phyloP scores from a whole-genome alignment of 1,140 invertebrate species.

The Cephus cinctus region DNA sequence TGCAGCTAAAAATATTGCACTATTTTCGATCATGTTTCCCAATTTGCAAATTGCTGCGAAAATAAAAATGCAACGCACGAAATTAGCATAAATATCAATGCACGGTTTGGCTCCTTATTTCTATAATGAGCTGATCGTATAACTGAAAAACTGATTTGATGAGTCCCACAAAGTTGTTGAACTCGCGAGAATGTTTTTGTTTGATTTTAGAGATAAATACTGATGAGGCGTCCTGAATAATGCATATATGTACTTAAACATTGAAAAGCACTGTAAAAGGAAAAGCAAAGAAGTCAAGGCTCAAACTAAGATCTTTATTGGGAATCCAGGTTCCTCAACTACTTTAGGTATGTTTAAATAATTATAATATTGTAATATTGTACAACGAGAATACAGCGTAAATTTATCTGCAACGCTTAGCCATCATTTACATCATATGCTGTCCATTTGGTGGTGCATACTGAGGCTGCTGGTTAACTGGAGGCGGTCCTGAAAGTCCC shows the following conservation, averaged over 20 bases:
- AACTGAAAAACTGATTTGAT: constrained; percentile 7
- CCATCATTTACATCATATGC: constrained; percentile 41
- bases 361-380: constrained; percentile 41
- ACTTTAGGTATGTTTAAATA: constrained; percentile 41
- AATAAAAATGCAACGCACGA: constrained; percentile 24
- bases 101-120: constrained; percentile 22
- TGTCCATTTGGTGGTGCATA: constrained; percentile 41
- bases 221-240: neutral
- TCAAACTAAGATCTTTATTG: constrained; percentile 19
- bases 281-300: too few species aligned
- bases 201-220: neutral
- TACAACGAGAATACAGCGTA: constrained; percentile 38
- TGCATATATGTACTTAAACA: neutral
- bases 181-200: neutral
- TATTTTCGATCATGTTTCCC: constrained; percentile 20
- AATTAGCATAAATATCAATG: constrained; percentile 20
- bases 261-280: too few species aligned
- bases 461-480: constrained; percentile 37
- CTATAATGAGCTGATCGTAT: constrained; percentile 13
- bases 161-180: neutral
- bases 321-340: constrained; percentile 40
- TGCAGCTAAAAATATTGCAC: constrained; percentile 12
- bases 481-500: constrained; percentile 27
- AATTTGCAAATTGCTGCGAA: constrained; percentile 21
- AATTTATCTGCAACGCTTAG: constrained; percentile 6